Conservation (phyloP, 2,888 invertebrate genomes). For the Tetragonisca angustula region DNA sequence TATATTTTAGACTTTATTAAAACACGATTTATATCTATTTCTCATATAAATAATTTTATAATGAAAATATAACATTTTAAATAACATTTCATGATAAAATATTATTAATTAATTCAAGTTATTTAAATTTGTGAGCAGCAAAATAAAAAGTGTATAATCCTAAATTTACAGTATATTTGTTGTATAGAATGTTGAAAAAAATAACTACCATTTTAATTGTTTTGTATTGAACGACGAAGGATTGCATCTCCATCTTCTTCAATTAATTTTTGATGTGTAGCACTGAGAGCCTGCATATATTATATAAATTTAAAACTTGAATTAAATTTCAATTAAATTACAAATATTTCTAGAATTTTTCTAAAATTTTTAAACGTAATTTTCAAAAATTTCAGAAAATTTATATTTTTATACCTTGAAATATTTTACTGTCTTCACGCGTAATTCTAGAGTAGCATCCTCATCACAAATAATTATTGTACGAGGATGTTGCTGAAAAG, state of each 20-base stretch:
- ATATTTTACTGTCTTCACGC: slow-evolving; percentile 99
- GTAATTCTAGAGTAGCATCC: slow-evolving; percentile 97
- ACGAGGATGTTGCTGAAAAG: slow-evolving; percentile 97
- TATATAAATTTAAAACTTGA: slow-evolving; percentile 60
- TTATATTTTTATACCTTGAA: slow-evolving; percentile 89
- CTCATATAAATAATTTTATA: background rate
- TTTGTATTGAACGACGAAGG: slow-evolving; percentile 74
- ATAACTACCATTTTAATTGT: slow-evolving; percentile 68
- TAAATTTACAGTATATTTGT: background rate
- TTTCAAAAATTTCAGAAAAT: background rate
- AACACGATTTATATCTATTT: background rate
- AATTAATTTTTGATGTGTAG: slow-evolving; percentile 93
- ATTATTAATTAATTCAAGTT: slow-evolving; percentile 1
- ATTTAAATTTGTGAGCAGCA: background rate
- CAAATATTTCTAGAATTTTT: background rate
- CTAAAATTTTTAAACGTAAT: background rate
- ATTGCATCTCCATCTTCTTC: slow-evolving; percentile 85
- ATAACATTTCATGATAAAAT: background rate
- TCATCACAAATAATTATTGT: slow-evolving; percentile 98
- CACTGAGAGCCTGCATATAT: slow-evolving; percentile 90
- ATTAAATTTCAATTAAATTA: background rate
- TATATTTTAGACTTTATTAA: background rate
- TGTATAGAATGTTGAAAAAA: slow-evolving; percentile 19
- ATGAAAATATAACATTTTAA: background rate
- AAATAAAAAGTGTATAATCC: background rate